A percentile compares a stretch with the other conserved stretches of the same genome.
phyloP scores from a whole-genome alignment of 2,113 vertebrate genomes.

The Jacana jacana region DNA sequence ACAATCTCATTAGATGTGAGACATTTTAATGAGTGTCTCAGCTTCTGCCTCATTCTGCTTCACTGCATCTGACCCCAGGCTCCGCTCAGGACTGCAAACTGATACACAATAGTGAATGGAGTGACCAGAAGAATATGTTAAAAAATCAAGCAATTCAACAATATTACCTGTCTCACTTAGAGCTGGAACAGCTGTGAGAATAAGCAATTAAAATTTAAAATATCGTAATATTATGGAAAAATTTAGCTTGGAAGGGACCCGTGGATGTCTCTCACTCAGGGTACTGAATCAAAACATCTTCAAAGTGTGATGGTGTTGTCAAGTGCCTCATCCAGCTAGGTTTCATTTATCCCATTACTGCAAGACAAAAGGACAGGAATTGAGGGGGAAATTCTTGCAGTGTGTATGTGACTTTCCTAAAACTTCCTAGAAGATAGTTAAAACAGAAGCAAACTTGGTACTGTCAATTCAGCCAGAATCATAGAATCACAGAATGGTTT shows the following conservation, averaged over 20 bases:
- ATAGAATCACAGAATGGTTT: not conserved
- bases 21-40: not conserved
- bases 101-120: accelerated
- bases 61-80: not conserved
- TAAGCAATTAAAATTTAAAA: not conserved
- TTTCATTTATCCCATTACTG: not conserved
- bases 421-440: not conserved
- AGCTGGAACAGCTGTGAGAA: not conserved
- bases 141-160: not conserved
- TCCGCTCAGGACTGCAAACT: not conserved
- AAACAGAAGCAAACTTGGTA: not conserved
- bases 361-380: not conserved
- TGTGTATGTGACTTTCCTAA: not conserved
- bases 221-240: not conserved
- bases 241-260: not conserved
- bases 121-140: not conserved
- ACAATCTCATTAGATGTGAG: not conserved
- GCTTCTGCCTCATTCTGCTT: not conserved
- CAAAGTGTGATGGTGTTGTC: not conserved
- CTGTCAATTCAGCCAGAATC: not conserved
- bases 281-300: not conserved
- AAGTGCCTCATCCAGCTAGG: not conserved
- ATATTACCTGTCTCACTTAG: not conserved
- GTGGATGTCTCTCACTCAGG: not conserved
- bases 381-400: not conserved